These are phyloP conservation scores for Pantherophis vulpinus DNA, from an alignment of 2,797 vertebrate species.

Conservation along the genomic window DNA sequence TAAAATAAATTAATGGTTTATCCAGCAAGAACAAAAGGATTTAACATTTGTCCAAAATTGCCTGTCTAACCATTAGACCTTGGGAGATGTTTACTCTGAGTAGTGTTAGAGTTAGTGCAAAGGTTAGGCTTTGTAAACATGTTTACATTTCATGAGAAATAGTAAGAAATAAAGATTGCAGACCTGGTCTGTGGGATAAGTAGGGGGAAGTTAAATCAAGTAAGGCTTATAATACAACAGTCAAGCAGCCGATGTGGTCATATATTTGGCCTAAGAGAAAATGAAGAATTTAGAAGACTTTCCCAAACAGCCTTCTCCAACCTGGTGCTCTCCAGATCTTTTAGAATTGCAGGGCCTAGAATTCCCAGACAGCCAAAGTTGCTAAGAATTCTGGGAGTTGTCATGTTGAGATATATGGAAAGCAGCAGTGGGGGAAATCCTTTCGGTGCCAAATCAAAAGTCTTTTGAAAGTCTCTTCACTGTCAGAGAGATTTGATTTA, in stretches of 20 bases:
- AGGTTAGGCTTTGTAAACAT: neutral
- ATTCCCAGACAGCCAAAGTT: neutral
- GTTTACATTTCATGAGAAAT: neutral
- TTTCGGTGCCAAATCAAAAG: neutral
- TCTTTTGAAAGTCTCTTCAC: neutral
- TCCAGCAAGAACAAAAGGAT: neutral
- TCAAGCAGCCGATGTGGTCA: neutral
- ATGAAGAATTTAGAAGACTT: neutral
- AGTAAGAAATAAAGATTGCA: neutral
- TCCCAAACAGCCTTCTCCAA: neutral
- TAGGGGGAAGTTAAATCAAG: neutral
- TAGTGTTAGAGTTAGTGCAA: neutral
- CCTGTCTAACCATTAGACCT: neutral
- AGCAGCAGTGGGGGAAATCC: neutral
- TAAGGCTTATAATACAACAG: neutral
- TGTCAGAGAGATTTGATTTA: neutral
- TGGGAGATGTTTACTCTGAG: neutral
- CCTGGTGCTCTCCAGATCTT: neutral
- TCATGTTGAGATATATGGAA: neutral
- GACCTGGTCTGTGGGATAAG: neutral
- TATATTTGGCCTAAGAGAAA: neutral
- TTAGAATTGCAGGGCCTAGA: neutral
- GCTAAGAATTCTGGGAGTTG: neutral
- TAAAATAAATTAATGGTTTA: constrained; percentile 11
- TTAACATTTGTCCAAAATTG: neutral